phyloP scores from a whole-genome alignment of 1,140 invertebrate genomes.

The Metopolophium dirhodum region DNA sequence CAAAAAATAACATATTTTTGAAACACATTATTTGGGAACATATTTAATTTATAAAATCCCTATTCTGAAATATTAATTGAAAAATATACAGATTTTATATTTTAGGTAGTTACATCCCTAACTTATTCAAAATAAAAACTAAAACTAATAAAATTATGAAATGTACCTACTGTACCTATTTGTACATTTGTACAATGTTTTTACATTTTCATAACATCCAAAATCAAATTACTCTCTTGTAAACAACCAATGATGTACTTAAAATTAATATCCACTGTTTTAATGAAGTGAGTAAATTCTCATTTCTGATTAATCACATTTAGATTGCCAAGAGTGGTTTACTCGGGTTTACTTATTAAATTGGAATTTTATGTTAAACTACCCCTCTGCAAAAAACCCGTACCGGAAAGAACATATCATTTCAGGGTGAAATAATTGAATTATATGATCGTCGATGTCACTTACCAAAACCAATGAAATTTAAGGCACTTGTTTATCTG shows the following conservation, averaged over 20 bases:
- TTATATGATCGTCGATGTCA: background rate
- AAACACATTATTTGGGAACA: too few species aligned
- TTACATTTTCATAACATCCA: background rate
- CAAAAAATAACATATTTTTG: too few species aligned
- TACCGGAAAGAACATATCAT: background rate
- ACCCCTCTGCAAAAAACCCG: background rate
- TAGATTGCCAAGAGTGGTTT: background rate
- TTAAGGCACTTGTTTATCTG: background rate
- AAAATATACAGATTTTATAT: too few species aligned
- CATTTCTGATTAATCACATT: background rate
- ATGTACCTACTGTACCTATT: background rate
- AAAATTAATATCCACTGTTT: background rate
- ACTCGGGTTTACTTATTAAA: background rate
- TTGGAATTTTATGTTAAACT: background rate
- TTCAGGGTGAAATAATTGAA: background rate
- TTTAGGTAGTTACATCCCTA: too few species aligned
- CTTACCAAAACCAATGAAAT: slow-evolving; percentile 26
- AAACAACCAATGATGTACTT: background rate
- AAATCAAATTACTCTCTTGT: background rate
- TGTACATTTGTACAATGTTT: too few species aligned
- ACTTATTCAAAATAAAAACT: background rate
- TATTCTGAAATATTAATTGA: too few species aligned
- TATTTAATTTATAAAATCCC: too few species aligned
- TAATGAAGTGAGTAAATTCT: background rate
- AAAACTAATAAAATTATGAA: background rate